Base-by-base conservation (phyloP, 2,113 vertebrate genomes). In the Pseudonaja textilis region DNA sequence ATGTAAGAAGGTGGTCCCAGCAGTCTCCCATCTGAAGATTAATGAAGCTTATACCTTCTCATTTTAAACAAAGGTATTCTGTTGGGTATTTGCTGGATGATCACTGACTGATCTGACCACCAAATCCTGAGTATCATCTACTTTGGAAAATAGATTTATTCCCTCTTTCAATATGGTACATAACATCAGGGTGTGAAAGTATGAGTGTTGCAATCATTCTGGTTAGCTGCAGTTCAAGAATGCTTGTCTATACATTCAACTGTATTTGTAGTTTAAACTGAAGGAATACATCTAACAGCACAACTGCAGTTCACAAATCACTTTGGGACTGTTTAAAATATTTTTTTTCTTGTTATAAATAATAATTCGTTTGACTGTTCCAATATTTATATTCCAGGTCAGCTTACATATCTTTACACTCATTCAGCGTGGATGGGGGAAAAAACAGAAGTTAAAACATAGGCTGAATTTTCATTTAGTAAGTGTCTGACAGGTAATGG, bases 331-430 rank as follows among this genome's bases (percentile, higher is more conserved):
- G 42, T 56, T 45, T 26, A 11, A 26, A 86, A 25, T 9, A 22
- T 87, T 42, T 91, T 56, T 91, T 56, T 87, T 34, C 64, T 61
- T 85, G 59, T 91, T 59, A 23, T 59, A 50, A 91, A 29, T 26
- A 47, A 64, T 42, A 87, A 45, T 12, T 87, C 50, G 5, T 90
- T 90, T 91, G 23, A 11, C 11, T 39, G 10, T 92, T 88, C 45
- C 61, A 86, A 92, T n/a, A 91, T 91, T 56, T 87, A 59, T 87
- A 87, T 92, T 88, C 42, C 22, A 87, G 57, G 22, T 29, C 57
- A 64, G 56, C 45, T 87, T n/a, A 87, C 52, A 57, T 52, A 52
- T 12, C 54, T 11, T 87, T 92, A 64, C 22, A n/a, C 56, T 52
- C 55, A 34, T 57, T 61, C 85, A 88, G 91, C n/a, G 54, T 64